These are phyloP conservation scores for Condylura cristata DNA, from an alignment of 2,113 vertebrate genomes.

Conservation along the genomic window DNA sequence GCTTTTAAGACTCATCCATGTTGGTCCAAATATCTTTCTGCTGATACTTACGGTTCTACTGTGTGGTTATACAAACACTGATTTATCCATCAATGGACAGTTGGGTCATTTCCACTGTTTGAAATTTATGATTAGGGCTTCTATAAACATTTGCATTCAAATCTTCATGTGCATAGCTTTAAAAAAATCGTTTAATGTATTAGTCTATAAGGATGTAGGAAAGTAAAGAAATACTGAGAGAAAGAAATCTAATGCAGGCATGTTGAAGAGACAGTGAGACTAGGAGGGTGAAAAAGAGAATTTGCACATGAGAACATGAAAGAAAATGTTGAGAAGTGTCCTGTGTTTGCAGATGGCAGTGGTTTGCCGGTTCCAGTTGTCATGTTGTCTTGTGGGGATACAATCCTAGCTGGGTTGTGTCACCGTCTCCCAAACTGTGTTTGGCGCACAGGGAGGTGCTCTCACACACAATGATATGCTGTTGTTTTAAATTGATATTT, in stretches of 20 bases:
- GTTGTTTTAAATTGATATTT: no score
- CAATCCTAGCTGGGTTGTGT: background rate
- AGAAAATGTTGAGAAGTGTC: background rate
- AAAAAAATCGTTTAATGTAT: background rate
- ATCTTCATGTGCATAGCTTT: background rate
- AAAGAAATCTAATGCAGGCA: background rate
- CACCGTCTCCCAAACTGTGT: background rate
- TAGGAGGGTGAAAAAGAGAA: background rate
- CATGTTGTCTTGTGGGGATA: background rate
- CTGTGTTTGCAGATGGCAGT: background rate
- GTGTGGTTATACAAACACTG: background rate
- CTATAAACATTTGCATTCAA: background rate
- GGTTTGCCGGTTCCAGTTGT: background rate
- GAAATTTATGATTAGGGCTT: background rate
- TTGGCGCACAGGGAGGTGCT: background rate
- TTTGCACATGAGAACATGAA: background rate
- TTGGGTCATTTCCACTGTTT: background rate
- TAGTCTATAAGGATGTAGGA: background rate
- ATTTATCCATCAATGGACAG: background rate
- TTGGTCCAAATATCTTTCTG: background rate
- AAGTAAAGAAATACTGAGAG: slow-evolving; percentile 14
- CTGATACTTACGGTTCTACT: background rate
- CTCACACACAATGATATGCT: background rate
- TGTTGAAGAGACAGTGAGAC: background rate
- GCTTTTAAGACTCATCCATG: background rate